Evolutionary conservation across 2,113 vertebrate genomes (phyloP).

Genomic region (Chloebia gouldiae): DNA sequence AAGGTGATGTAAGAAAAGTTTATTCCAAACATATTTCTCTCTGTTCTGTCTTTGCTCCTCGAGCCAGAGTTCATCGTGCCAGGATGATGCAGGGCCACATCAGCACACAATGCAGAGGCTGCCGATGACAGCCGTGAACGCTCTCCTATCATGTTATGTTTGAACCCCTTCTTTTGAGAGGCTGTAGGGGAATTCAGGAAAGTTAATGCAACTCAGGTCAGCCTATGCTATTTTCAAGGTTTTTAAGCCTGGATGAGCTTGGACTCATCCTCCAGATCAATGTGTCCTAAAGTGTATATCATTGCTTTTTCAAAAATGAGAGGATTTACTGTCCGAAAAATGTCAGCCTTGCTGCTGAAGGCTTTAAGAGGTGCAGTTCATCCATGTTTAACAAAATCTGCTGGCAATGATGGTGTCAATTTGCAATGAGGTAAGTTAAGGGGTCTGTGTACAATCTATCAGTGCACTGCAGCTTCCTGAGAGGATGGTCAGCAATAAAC

Average conservation of each 20-base stretch:
- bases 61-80: not conserved
- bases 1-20: not conserved
- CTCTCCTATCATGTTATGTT: constrained; percentile 1
- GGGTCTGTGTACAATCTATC: not conserved
- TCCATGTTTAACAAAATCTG: constrained; percentile 19
- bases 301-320: constrained; percentile 48
- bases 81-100: constrained; percentile 20
- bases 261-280: constrained; percentile 30
- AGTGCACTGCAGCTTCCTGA: not conserved
- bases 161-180: constrained; percentile 23
- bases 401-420: constrained; percentile 33
- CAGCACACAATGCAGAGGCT: not conserved
- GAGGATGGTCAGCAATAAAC: not conserved
- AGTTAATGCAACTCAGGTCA: constrained; percentile 46
- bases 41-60: not conserved
- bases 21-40: not conserved
- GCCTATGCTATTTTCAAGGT: constrained; percentile 28
- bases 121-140: not conserved
- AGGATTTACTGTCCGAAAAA: constrained; percentile 41
- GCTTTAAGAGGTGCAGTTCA: constrained; percentile 42
- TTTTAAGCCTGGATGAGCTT: constrained; percentile 59
- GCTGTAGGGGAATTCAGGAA: constrained; percentile 18
- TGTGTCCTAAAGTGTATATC: constrained; percentile 13
- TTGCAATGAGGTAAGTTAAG: constrained; percentile 17
- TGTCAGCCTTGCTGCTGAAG: constrained; percentile 28